These are phyloP conservation scores for Aramus guarauna DNA, from an alignment of 2,113 vertebrate species.

Conservation along the genomic window DNA sequence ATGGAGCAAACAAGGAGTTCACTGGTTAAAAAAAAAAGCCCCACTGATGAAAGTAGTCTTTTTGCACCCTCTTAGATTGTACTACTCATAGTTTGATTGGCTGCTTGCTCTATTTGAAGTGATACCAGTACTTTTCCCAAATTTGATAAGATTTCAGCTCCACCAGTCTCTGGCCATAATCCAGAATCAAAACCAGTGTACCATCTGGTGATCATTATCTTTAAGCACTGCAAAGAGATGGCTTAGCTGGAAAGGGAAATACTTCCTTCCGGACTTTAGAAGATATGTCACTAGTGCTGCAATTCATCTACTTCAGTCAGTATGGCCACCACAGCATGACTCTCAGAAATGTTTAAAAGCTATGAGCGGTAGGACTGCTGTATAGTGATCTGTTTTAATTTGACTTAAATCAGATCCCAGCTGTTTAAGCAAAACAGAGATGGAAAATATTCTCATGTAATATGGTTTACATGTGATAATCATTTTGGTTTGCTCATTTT, in stretches of 20 bases:
- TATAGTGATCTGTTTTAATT: neutral
- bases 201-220: conserved; percentile 38
- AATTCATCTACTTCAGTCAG: neutral
- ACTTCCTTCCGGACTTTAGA: neutral
- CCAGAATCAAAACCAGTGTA: conserved; percentile 3
- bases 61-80: neutral
- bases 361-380: neutral
- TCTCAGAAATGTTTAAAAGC: neutral
- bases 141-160: neutral
- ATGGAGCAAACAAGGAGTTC: neutral
- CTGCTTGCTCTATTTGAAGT: neutral
- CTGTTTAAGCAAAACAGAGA: neutral
- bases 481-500: conserved; percentile 16
- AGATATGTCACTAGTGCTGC: neutral
- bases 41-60: neutral
- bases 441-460: neutral
- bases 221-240: neutral
- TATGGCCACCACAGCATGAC: neutral
- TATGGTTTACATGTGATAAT: neutral
- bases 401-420: neutral
- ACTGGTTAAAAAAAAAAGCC: neutral
- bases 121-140: neutral
- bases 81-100: neutral
- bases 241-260: neutral
- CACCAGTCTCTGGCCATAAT: neutral